phyloP scores from a whole-genome alignment of 1,140 invertebrate genomes.

The Andricus grossulariae region DNA sequence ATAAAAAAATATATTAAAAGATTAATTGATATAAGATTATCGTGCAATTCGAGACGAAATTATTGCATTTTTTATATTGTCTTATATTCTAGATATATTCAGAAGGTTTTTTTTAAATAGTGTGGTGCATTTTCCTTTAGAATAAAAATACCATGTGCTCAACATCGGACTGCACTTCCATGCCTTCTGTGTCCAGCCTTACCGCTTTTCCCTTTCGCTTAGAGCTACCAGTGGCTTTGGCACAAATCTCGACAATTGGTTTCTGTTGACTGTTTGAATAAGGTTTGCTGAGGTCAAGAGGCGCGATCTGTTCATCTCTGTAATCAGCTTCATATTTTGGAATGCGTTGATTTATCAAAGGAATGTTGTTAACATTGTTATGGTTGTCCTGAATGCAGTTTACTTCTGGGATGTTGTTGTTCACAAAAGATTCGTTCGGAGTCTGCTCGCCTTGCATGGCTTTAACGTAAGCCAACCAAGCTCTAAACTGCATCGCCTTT shows the following conservation, averaged over 20 bases:
- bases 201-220: constrained; percentile 88
- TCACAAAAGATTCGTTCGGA: neutral
- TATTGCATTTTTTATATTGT: no score
- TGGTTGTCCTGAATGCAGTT: neutral
- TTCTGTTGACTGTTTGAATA: neutral
- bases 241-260: neutral
- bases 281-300: constrained; percentile 78
- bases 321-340: neutral
- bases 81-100: no score
- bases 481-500: constrained; percentile 6
- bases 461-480: constrained; percentile 43
- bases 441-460: neutral
- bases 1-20: no score
- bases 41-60: no score
- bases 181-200: constrained; percentile 81
- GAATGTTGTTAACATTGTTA: neutral
- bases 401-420: neutral
- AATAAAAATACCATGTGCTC: constrained; percentile 54
- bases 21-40: no score
- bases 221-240: constrained; percentile 74
- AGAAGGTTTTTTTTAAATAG: no score
- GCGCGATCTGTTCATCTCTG: constrained; percentile 47
- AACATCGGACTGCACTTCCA: constrained; percentile 72
- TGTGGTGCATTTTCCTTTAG: no score
- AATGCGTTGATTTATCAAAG: neutral